Evolutionary conservation across 2,888 invertebrate species (phyloP), one percentile per base, ranked within the genome.

Genomic region (Drosophila fungiperda): DNA sequence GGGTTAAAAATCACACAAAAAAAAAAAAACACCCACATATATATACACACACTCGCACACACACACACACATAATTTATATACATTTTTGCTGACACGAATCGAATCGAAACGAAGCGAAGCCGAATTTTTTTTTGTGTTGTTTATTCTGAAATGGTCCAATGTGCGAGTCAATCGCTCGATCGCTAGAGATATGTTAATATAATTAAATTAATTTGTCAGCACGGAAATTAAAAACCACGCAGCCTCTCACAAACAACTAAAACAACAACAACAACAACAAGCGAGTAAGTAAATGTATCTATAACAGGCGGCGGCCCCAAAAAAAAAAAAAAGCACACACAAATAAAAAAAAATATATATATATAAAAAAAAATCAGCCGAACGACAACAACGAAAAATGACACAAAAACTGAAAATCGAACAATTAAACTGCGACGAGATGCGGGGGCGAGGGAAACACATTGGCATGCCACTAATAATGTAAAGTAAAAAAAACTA

Each of bases 181-280:
- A 90, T 80, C 79, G 80, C 61, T 55, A 70, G 58, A 88, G 89
- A 90, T 86, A 86, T 86, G 85, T 92, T 91, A 92, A 91, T 91
- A 91, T 92, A 91, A 92, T 91, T 87, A 90, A 89, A 92, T 90
- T 90, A 91, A 90, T 83, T 83, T 86, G 87, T 84, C 83, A 88
- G 88, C 87, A 84, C 90, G 88, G 88, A 87, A 86, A 86, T 89
- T 86, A 86, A 85, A 88, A 88, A 83, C 82, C 80, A 83, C 68
- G 68, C 76, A 80, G 69, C 64, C 59, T 59, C 75, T 26, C 45
- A 40, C 42, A 52, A 63, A 32, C 49, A 55, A 54, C 58, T 61
- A 52, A 63, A 50, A 48, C 57, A 67, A n/a, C 63, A 55, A 54
- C 58, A 63, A 52, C 65, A 50, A 48, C 57, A 67, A n/a, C 63